Evolutionary conservation across 1,140 invertebrate species (phyloP), one percentile per base, ranked within the genome.

Genomic region (Hyposmocoma kahamanoa): DNA sequence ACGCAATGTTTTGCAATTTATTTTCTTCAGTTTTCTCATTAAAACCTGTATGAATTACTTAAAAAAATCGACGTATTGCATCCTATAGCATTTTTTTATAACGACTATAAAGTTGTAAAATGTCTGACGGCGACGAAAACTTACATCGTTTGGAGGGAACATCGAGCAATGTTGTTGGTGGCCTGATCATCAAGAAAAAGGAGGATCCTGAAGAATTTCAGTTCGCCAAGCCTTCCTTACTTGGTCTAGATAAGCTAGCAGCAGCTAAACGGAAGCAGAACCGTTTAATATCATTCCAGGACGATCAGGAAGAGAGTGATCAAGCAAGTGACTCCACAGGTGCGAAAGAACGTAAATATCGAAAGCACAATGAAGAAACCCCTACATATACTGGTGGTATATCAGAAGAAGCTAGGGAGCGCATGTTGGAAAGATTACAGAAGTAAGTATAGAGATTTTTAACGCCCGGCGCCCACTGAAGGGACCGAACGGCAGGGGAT

Each of bases 341-440:
- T 18, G 41, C 32, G 4, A 81, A 75, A 24, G 88, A 79, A 43
- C 77, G 95, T 56, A 91, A 94, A 76, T 96, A 97, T 68, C 87
- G 97, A 46, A 84, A 90, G 48, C 87, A 91, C 6, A 89, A 91
- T 62, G 91, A 94, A 64, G 97, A 98, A 86, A 98, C 97, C 5
- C 97, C 97, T 0, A 95, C 96, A 0, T 91, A 98, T 68, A 97
- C 96, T 3, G 96, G 96, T 26, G 96, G 97, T 19, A 92, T 98
- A 1, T 94, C 93, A 28, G 89, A 90, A 45, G 92, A 94, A 74
- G 95, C 95, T 0, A 87, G 90, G 54, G 90, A 92, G 62, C 88
- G 92, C 56, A 87, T 95, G 55, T 82, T 93, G 22, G 88, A 93
- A 53, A 87, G 94, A 44, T 75, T 94, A 30, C 75, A 59, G 85